Evolutionary conservation across 1,140 invertebrate species (phyloP).

Genomic region (Diplogasteroides magnus): DNA sequence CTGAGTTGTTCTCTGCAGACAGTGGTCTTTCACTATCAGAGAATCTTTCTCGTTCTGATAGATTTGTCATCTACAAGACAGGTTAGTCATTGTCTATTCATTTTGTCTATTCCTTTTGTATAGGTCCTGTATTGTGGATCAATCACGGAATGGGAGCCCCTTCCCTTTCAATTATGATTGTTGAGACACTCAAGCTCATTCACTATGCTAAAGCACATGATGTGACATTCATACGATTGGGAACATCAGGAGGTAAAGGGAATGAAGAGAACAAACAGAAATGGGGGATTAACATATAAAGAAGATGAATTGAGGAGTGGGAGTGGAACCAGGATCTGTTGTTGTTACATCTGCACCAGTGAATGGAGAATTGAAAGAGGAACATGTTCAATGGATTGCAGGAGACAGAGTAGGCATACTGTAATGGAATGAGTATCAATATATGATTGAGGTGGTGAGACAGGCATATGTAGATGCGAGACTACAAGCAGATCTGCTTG

Average conservation of each 20-base stretch:
- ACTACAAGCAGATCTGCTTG: conserved; percentile 72
- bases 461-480: conserved; percentile 76
- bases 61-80: conserved; percentile 95
- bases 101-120: background rate
- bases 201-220: conserved; percentile 77
- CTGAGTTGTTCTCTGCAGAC: conserved; percentile 76
- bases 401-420: conserved; percentile 72
- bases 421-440: too few species aligned
- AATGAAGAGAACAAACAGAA: background rate
- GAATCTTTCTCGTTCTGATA: conserved; percentile 84
- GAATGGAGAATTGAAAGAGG: conserved; percentile 40
- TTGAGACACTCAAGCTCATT: conserved; percentile 87
- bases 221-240: conserved; percentile 82
- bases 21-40: conserved; percentile 80
- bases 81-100: conserved; percentile 59
- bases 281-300: too few species aligned
- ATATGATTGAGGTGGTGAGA: conserved; percentile 63
- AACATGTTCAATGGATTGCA: conserved; percentile 70
- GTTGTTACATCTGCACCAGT: conserved; percentile 45
- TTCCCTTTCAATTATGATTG: conserved; percentile 80
- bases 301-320: too few species aligned
- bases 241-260: conserved; percentile 72
- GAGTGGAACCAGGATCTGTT: conserved; percentile 57
- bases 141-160: conserved; percentile 90
- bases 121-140: conserved; percentile 11